A percentile compares a stretch with the other conserved stretches of the same genome.
Conservation (phyloP, 2,888 invertebrate species). For the Tineola bisselliella region DNA sequence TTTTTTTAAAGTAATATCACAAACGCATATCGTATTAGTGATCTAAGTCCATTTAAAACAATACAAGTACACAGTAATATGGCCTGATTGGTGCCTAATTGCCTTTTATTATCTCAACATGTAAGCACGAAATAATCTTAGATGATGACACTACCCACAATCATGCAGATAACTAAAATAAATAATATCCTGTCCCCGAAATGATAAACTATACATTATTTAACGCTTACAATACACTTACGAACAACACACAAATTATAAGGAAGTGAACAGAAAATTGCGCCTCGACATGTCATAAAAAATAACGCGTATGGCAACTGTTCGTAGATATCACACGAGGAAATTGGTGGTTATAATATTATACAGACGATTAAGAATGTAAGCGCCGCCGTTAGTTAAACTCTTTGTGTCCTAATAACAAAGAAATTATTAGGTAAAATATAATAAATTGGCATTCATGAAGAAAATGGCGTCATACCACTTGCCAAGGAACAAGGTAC, state of each 20-base stretch:
- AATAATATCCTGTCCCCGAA: not conserved
- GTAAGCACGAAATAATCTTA: not conserved
- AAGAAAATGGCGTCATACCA: constrained; percentile 70
- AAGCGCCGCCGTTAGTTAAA: not conserved
- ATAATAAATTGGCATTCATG: constrained; percentile 60
- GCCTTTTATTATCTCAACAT: constrained; percentile 1
- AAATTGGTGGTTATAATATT: not conserved
- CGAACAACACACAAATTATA: constrained; percentile 1
- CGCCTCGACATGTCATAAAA: constrained; percentile 10
- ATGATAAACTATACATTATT: not conserved
- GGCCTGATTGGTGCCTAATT: not conserved
- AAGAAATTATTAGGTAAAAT: not conserved
- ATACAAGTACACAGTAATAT: not conserved
- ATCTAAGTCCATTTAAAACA: not conserved
- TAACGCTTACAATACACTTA: not conserved
- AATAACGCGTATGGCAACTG: constrained; percentile 1
- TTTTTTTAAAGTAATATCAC: no score
- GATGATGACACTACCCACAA: constrained; percentile 1
- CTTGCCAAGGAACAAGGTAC: constrained; percentile 67
- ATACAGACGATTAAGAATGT: not conserved
- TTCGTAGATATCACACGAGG: not conserved
- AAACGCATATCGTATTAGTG: not conserved
- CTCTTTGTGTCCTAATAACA: not conserved
- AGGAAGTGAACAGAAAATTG: constrained; percentile 11
- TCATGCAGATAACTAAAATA: not conserved